A percentile compares a stretch with the other conserved stretches of the same genome.
These are phyloP conservation scores for Poeciliopsis turrubarensis DNA, from an alignment of 2,113 vertebrate genomes.

Conservation along the genomic window DNA sequence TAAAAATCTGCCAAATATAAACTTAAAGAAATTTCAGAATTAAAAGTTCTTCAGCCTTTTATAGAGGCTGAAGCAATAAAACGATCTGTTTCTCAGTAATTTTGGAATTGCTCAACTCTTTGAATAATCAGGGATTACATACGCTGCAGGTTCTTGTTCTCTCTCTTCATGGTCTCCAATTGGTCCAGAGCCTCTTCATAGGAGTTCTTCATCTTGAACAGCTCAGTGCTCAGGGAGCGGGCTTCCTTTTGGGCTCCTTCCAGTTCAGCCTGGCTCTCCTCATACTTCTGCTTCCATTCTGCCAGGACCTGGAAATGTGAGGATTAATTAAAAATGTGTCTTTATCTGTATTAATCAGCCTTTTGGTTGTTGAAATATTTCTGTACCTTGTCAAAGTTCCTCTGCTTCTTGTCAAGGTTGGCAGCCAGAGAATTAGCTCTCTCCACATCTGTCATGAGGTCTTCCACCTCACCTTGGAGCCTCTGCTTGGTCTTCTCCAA, in stretches of 20 bases:
- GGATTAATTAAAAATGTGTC: background rate
- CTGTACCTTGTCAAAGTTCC: conserved; percentile 75
- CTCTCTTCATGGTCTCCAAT: conserved; percentile 51
- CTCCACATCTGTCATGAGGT: conserved; percentile 81
- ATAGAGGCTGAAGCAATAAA: background rate
- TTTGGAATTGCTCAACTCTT: too few relatives aligned
- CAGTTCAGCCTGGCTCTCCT: conserved; percentile 82
- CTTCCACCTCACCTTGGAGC: conserved; percentile 77
- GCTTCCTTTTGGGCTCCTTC: conserved; percentile 82
- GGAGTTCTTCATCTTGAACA: conserved; percentile 73
- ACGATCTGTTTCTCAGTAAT: too few relatives aligned
- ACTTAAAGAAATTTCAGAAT: too few relatives aligned
- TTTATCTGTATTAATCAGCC: background rate
- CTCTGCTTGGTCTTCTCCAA: conserved; percentile 81
- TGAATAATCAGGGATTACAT: background rate
- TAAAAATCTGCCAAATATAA: background rate
- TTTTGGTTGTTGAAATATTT: too few relatives aligned
- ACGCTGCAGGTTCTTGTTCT: conserved; percentile 34
- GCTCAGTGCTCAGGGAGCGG: conserved; percentile 64
- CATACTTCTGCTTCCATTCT: conserved; percentile 42
- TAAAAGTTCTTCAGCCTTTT: too few relatives aligned
- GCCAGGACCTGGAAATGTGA: background rate
- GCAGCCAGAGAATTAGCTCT: conserved; percentile 76
- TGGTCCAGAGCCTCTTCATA: conserved; percentile 61
- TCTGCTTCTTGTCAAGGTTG: conserved; percentile 79